Base-by-base conservation (phyloP, 2,888 invertebrate genomes). In the Pyrgus malvae region DNA sequence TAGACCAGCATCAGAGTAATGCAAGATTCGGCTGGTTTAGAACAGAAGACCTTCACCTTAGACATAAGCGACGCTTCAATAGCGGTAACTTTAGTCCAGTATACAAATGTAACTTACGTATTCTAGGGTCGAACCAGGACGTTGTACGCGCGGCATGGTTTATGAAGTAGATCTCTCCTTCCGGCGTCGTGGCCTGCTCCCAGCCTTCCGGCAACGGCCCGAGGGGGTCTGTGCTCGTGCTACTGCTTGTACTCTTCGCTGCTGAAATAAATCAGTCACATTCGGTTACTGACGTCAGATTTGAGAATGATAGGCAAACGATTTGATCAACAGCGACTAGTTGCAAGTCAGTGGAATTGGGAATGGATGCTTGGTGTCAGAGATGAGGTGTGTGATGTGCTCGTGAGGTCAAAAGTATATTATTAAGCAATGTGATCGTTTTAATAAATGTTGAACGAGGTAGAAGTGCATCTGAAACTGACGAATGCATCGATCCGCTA, bases 51-150 rank as follows among this genome's bases (percentile, higher is more conserved):
- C n/a, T n/a, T n/a, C n/a, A n/a, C n/a, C n/a, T n/a, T n/a, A n/a
- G n/a, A n/a, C n/a, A n/a, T n/a, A n/a, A n/a, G n/a, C n/a, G n/a
- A n/a, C n/a, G n/a, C n/a, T n/a, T n/a, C n/a, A n/a, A n/a, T n/a
- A n/a, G n/a, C n/a, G n/a, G n/a, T n/a, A 38, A 14, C 29, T 6
- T 29, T 17, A 23, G 21, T n/a, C n/a, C 11, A 23, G n/a, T 11
- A 5, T 11, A 58, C 63, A 63, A 57, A 61, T 57, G 57, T 62
- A 75, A 95, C 97, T 96, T 94, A 97, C 97, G 97, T 93, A 98
- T 95, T 93, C 98, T 93, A 73, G 98, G 98, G 91, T 99, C 98
- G 91, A 97, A 98, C 98, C 98, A 99, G 75, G 98, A 98, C 64
- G 98, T 98, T 75, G 97, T 97, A 88, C 97, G 94, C 66, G 96